Percentiles rank a stretch among this genome's conserved stretches.
phyloP scores from a whole-genome alignment of 2,888 invertebrate genomes.

The Meganola albula region DNA sequence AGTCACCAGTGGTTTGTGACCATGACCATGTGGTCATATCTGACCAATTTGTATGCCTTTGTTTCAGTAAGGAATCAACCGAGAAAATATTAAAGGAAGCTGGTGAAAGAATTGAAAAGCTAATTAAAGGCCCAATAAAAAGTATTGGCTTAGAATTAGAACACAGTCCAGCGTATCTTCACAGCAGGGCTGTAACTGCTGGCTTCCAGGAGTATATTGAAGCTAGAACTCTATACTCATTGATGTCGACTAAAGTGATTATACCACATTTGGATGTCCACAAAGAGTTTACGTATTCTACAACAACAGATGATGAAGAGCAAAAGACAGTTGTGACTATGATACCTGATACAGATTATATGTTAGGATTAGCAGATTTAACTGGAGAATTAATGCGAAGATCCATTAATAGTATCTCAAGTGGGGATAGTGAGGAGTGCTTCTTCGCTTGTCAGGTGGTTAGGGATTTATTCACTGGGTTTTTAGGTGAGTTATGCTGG shows the following conservation, averaged over 20 bases:
- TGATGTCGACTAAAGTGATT: conserved; percentile 78
- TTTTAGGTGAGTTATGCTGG: conserved; percentile 69
- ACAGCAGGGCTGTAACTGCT: conserved; percentile 56
- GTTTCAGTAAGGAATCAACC: conserved; percentile 50
- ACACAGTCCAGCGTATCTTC: conserved; percentile 80
- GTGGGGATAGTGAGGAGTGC: conserved; percentile 85
- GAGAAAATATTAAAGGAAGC: conserved; percentile 68
- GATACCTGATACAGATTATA: conserved; percentile 73
- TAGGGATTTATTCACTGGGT: conserved; percentile 81
- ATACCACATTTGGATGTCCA: conserved; percentile 79
- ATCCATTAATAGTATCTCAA: conserved; percentile 88
- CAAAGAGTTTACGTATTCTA: conserved; percentile 66
- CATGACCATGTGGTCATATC: too few species aligned
- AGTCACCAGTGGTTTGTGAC: too few species aligned
- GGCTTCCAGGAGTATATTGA: conserved; percentile 90
- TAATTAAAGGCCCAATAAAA: conserved; percentile 72
- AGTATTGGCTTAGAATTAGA: conserved; percentile 86
- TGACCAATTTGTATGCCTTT: neutral
- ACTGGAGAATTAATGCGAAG: conserved; percentile 95
- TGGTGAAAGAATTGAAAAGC: conserved; percentile 79
- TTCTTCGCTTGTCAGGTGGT: conserved; percentile 84
- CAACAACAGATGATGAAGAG: conserved; percentile 30
- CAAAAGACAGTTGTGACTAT: conserved; percentile 43
- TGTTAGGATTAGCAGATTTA: conserved; percentile 90
- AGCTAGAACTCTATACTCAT: conserved; percentile 87